phyloP scores from a whole-genome alignment of 2,797 vertebrate species.

The Fundulus diaphanus region DNA sequence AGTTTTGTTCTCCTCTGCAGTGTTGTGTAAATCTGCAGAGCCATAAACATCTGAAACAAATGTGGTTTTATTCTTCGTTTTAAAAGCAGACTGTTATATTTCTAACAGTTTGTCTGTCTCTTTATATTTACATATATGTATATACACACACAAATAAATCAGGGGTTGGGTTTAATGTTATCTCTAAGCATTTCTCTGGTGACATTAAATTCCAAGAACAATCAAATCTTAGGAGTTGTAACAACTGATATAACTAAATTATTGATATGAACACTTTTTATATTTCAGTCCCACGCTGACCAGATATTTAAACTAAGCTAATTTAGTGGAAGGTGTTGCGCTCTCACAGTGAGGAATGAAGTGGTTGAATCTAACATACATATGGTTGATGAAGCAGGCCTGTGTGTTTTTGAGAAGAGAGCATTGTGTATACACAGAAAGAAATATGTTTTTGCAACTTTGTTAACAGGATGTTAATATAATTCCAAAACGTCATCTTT shows the following conservation, averaged over 20 bases:
- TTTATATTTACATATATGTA: too few species aligned
- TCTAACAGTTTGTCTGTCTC: too few species aligned
- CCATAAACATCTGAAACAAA: too few species aligned
- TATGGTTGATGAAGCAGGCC: neutral
- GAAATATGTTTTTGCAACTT: neutral
- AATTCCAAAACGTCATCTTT: neutral
- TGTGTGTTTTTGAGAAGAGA: neutral
- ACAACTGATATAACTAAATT: neutral
- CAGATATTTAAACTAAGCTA: neutral
- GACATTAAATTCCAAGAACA: neutral
- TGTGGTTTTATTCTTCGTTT: too few species aligned
- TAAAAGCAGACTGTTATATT: too few species aligned
- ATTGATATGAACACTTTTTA: neutral
- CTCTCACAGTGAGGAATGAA: neutral
- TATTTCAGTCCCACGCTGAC: neutral
- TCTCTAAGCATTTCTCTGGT: neutral
- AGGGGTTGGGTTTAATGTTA: neutral
- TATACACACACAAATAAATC: neutral
- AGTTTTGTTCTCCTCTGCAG: too few species aligned
- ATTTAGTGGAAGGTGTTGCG: neutral
- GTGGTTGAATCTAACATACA: neutral
- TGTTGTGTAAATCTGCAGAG: too few species aligned
- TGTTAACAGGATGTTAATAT: neutral
- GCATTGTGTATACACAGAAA: neutral
- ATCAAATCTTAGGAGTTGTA: neutral